These are phyloP conservation scores for Erinaceus europaeus DNA, from an alignment of 2,113 vertebrate species.

Conservation along the genomic window DNA sequence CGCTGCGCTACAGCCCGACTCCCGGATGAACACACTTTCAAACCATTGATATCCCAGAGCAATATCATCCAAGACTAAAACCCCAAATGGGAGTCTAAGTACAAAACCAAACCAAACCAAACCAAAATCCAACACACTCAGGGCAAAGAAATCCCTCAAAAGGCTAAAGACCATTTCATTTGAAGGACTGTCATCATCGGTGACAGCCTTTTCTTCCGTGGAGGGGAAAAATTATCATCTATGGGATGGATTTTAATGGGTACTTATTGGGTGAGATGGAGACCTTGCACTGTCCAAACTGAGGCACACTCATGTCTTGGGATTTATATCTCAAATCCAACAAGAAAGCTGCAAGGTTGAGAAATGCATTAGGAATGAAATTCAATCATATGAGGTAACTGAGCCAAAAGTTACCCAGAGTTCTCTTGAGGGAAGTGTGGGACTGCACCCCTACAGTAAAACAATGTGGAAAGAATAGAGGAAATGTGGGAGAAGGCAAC, in stretches of 20 bases:
- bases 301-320: neutral
- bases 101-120: neutral
- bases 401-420: neutral
- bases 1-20: no score
- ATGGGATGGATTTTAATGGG: slow-evolving; percentile 5
- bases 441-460: no score
- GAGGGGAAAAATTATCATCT: neutral
- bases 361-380: neutral
- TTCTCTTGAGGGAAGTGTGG: no score
- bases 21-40: no score
- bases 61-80: neutral
- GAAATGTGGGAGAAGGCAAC: neutral
- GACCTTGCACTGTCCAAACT: neutral
- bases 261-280: neutral
- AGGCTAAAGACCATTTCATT: neutral
- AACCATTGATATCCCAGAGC: neutral
- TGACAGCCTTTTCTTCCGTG: neutral
- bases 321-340: neutral
- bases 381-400: neutral
- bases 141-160: neutral
- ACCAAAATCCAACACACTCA: neutral
- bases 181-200: neutral
- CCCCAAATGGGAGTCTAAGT: neutral
- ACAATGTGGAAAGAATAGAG: no score
- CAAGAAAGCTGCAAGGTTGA: neutral